phyloP scores from a whole-genome alignment of 2,888 invertebrate species.

The Panzeria rudis region DNA sequence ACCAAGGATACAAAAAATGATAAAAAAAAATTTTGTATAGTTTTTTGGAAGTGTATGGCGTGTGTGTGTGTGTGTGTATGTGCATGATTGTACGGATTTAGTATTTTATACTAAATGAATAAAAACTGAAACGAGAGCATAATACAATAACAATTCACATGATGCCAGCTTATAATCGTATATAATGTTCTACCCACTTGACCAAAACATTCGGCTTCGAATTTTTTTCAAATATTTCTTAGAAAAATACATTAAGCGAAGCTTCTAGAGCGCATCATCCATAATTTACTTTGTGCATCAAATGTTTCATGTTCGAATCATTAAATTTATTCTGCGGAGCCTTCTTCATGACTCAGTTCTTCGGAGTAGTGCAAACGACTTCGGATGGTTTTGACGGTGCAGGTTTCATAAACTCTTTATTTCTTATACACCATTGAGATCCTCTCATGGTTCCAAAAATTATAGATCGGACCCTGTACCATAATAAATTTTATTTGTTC shows the following conservation, averaged over 20 bases:
- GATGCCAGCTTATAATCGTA: conserved; percentile 52
- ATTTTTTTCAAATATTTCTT: background rate
- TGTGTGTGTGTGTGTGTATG: background rate
- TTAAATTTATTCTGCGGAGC: background rate
- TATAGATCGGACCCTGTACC: no score
- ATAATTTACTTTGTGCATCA: no score
- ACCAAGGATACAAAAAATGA: conserved; percentile 66
- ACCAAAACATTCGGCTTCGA: background rate
- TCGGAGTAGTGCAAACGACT: no score
- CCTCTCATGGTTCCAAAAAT: no score
- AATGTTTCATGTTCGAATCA: background rate
- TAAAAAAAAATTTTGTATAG: conserved; percentile 39
- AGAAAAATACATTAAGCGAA: no score
- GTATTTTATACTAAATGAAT: conserved; percentile 51
- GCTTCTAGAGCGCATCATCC: no score
- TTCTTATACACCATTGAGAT: no score
- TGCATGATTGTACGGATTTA: conserved; percentile 1
- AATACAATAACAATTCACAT: conserved; percentile 64
- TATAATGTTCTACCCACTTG: conserved; percentile 18
- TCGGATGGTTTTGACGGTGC: no score
- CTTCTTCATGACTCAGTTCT: no score
- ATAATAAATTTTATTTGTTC: no score
- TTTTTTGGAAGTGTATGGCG: conserved; percentile 11
- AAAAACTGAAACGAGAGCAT: conserved; percentile 56
- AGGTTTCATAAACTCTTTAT: no score